Evolutionary conservation across 1,140 invertebrate species (phyloP), one percentile per base, ranked within the genome.

Genomic region (Armadillidium nasatum): DNA sequence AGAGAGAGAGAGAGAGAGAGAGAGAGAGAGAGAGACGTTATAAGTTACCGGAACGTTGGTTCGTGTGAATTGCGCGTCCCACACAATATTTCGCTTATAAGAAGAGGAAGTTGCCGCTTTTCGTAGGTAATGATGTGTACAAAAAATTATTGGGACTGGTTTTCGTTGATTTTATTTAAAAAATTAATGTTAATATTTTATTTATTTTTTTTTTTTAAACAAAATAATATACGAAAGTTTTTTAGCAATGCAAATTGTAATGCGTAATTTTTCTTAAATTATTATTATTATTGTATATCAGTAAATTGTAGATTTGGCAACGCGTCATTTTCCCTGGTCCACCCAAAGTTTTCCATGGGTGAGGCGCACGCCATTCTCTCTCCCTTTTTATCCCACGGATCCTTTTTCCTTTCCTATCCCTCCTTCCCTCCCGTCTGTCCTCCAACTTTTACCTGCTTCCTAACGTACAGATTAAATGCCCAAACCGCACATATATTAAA

Each of bases 401-500:
- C 50, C 50, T 60, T 60, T 60, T 13, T 19, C 50, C 19, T 60
- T 60, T 19, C 50, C 19, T 60, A 15, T 19, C 50, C 50, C 50
- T 19, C 50, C 50, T 19, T 60, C 7, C 50, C 19, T 7, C 7
- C 50, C 50, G 15, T 50, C 50, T 60, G 11, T 60, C 50, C 50
- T 19, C 19, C 50, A 3, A 19, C 7, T 19, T 60, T 60, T 60
- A 60, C 50, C 50, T 60, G 50, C 50, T 60, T 60, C 50, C 50
- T 60, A 60, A 60, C 50, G 50, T 60, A 60, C 50, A 60, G 50
- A 60, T 60, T 60, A 60, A 60, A 60, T 60, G 19, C 50, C 50
- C 50, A 60, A 19, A 60, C 50, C 50, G 19, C 50, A 60, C 33
- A 33, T 33, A 60, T 15, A 60, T 4, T 3, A 60, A 60, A 60